Evolutionary conservation across 2,797 vertebrate species (phyloP).

Genomic region (Bufotes viridis): DNA sequence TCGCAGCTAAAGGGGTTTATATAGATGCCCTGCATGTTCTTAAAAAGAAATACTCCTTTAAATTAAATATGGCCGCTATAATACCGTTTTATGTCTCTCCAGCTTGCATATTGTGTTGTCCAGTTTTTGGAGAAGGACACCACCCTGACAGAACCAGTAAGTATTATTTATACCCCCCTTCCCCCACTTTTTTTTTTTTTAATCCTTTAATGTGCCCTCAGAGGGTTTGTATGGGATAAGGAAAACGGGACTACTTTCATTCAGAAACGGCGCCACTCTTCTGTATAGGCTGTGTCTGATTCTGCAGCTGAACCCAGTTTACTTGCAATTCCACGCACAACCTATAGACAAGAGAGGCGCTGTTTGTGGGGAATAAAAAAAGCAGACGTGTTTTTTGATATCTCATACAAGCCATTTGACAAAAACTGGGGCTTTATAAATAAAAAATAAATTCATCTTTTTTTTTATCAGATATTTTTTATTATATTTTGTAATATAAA

Average conservation of each 20-base stretch:
- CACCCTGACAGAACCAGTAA: slow-evolving; percentile 94
- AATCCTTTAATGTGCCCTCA: neutral
- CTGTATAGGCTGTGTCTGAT: neutral
- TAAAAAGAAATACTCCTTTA: neutral
- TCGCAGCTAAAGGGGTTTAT: no score
- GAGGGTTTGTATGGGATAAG: neutral
- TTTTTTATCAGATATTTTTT: no score
- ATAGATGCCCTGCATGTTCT: neutral
- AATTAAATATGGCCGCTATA: neutral
- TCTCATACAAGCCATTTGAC: no score
- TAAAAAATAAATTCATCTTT: no score
- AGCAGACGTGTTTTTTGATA: no score
- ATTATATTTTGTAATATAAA: no score
- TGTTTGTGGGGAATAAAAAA: no score
- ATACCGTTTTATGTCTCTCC: slow-evolving; percentile 57
- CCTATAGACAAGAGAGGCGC: no score
- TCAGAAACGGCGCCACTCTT: neutral
- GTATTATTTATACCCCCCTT: slow-evolving; percentile 57
- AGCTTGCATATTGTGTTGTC: slow-evolving; percentile 98
- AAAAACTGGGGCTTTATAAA: no score
- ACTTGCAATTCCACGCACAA: no score
- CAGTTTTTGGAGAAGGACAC: slow-evolving; percentile 99
- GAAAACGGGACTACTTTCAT: neutral
- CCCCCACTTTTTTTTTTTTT: neutral
- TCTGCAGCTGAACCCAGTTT: no score